A percentile compares a stretch with the other conserved stretches of the same genome.
These are phyloP conservation scores for Cosmopolites sordidus DNA, from an alignment of 2,888 invertebrate genomes.

Conservation along the genomic window DNA sequence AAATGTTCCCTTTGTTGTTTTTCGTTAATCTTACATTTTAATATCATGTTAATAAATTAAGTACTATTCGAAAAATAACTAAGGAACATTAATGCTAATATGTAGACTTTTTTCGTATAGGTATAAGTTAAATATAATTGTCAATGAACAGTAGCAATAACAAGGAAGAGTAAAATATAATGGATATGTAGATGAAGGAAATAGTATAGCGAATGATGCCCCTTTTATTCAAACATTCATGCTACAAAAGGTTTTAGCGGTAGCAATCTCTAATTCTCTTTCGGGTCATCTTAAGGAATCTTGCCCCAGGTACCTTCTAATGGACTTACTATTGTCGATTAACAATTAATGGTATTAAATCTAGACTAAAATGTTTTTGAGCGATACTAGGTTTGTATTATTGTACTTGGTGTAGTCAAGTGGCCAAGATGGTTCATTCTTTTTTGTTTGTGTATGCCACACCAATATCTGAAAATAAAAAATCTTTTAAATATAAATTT, in stretches of 20 bases:
- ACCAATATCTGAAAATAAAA: slow-evolving; percentile 55
- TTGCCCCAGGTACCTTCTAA: no score
- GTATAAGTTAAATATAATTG: not conserved
- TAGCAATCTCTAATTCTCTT: no score
- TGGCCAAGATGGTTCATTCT: slow-evolving; percentile 57
- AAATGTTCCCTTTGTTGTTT: not conserved
- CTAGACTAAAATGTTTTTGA: slow-evolving; percentile 56
- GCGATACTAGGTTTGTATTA: slow-evolving; percentile 58
- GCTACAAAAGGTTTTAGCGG: no score
- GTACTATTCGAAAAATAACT: slow-evolving; percentile 1
- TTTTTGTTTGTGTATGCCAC: slow-evolving; percentile 72
- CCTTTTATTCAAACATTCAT: no score
- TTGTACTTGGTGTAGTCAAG: slow-evolving; percentile 55
- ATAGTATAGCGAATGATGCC: not conserved
- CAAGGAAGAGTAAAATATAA: slow-evolving; percentile 1
- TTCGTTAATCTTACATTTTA: not conserved
- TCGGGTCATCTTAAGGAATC: no score
- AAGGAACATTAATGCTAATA: slow-evolving; percentile 1
- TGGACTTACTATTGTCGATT: slow-evolving; percentile 7
- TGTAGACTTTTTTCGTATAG: not conserved
- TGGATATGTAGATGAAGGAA: slow-evolving; percentile 10
- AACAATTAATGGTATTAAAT: slow-evolving; percentile 8
- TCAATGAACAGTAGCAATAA: slow-evolving; percentile 8
- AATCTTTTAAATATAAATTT: no score
- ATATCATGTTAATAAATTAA: not conserved